Base-by-base conservation (phyloP, 1,140 invertebrate genomes). In the Pachyrhynchus sulphureomaculatus region DNA sequence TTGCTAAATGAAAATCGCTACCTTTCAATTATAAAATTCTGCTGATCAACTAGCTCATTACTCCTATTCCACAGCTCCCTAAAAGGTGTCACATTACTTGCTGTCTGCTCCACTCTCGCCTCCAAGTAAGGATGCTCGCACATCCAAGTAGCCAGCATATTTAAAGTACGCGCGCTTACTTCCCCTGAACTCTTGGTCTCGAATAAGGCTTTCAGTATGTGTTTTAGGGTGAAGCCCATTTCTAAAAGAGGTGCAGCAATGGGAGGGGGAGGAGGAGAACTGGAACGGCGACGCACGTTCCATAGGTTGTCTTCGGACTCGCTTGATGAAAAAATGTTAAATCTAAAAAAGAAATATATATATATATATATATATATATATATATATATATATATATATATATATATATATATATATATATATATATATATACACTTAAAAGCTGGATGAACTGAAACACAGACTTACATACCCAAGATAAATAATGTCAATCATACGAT, bases 131-230 rank as follows among this genome's bases (percentile, higher is more conserved):
- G 84, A 72, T 87, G 81, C 65, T 87, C 84, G 20, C 86, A 71
- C 84, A 87, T 86, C 85, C 85, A 87, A 0, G 80, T 84, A n/a
- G 83, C 85, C 26, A 87, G 71, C 62, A 79, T 79, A 70, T 85
- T 86, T 9, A 86, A 80, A 18, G 78, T 77, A 23, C 81, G 76
- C 4, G 81, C 81, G 42, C 79, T 79, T 5, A 84, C 71, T 62
- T 86, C 83, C 9, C 80, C 81, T 36, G 77, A 77, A 49, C 78
- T 76, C 56, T 79, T 81, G 56, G 81, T 82, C 42, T 83, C 82
- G 47, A 72, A 64, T 32, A 86, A 77, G 4, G 86, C 86, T 67
- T 80, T 81, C 51, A 82, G 76, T 56, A 87, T 84, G 57, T 86
- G 84, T 42, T 77, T 73, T 12, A 83, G 62, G 5, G 79, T 76